Base-by-base conservation (phyloP, 1,140 invertebrate species). In the Tribolium castaneum region DNA sequence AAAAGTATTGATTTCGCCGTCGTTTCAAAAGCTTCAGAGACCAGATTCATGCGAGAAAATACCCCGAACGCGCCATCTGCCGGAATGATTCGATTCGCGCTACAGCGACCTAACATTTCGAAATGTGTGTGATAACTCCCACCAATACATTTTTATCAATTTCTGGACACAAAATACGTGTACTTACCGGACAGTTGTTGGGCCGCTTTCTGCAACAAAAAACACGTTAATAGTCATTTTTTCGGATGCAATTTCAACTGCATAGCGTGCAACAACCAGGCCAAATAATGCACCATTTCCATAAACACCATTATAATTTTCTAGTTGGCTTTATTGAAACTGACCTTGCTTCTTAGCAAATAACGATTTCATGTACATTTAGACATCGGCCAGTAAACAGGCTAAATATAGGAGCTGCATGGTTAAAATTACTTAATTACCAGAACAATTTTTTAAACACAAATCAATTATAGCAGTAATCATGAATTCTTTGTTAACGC, bases 141-240 rank as follows among this genome's bases (percentile, higher is more conserved):
- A 13, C 13, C 25, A 59, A 22, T 59, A 25, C n/a, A 14, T 4
- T 59, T 22, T 59, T 30, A 25, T 59, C 7, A 3, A 59, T 19
- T 12, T 10, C 10, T 59, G 39, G 25, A 54, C 14, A 3, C 7
- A 13, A 54, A 54, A 54, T 13, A 54, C 9, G 7, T 71, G 49
- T 59, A 82, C 81, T 82, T 78, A 80, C 82, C 82, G 6, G 78
- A 50, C 12, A 79, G 77, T 30, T 82, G 81, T 49, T 82, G 80
- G 7, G 80, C 75, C 1, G 45, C 78, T 80, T 80, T 83, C 82
- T 83, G 82, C 54, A 83, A 83, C 45, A 78, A 79, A 82, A 79
- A 79, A 77, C 73, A 13, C 25, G 6, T 30, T 30, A 30, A 30
- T 30, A 30, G 25, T 30, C 3, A 30, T 30, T 30, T 19, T 19